Evolutionary conservation across 23 tunicate genomes (phyloP).

Genomic region (Ciona savignyi): DNA sequence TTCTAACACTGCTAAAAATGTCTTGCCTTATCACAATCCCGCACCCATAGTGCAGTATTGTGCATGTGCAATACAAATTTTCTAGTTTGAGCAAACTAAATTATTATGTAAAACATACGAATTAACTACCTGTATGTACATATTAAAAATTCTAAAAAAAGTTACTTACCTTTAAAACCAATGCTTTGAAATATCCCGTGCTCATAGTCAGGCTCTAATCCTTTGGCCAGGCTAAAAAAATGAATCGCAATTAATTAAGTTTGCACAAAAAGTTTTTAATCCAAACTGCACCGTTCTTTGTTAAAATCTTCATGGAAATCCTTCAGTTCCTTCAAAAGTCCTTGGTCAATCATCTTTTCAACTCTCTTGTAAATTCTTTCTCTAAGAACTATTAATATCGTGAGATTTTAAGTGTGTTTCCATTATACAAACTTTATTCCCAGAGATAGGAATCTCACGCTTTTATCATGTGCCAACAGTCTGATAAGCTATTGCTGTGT

Average conservation of each 20-base stretch:
- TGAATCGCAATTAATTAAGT: not conserved
- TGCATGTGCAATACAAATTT: no score
- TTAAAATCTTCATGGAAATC: constrained; percentile 66
- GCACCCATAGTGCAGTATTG: no score
- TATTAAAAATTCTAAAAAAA: no score
- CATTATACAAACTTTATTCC: no score
- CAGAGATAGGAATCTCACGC: no score
- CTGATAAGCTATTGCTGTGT: no score
- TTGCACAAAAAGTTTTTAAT: not conserved
- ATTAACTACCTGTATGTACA: no score
- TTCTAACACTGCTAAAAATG: no score
- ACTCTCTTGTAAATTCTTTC: constrained; percentile 50
- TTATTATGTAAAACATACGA: no score
- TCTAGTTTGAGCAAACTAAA: no score
- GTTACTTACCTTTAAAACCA: constrained; percentile 84
- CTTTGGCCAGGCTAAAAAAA: constrained; percentile 19
- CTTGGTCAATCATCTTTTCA: constrained; percentile 65
- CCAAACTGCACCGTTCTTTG: constrained; percentile 31
- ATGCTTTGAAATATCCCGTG: constrained; percentile 90
- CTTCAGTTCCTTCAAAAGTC: constrained; percentile 57
- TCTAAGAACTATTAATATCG: constrained; percentile 25
- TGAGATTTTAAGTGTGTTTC: not conserved
- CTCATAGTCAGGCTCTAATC: constrained; percentile 46
- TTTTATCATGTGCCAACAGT: no score
- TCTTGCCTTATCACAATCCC: no score